Conservation (phyloP, 1,140 invertebrate genomes). For the Muscidifurax raptorellus region DNA sequence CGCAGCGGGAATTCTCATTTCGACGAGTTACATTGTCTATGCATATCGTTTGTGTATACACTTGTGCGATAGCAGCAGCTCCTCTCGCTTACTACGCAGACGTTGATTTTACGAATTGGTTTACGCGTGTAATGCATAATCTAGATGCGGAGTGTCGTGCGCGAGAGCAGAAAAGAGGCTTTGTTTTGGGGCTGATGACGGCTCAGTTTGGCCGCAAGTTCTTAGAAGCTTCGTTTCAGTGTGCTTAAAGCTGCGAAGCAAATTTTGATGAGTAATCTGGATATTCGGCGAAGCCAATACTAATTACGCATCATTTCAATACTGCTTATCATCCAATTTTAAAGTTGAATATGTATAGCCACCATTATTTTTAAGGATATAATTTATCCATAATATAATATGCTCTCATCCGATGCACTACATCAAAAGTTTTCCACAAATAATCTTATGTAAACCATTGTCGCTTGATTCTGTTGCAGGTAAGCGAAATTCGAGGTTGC, state of each 20-base stretch:
- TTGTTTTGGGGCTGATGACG: not conserved
- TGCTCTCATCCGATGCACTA: not conserved
- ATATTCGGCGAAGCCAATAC: not conserved
- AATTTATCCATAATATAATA: not conserved
- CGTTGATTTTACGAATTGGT: constrained; percentile 36
- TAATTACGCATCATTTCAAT: not conserved
- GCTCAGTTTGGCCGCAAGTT: not conserved
- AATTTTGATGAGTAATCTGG: not conserved
- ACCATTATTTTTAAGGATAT: not conserved
- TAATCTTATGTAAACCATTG: not conserved
- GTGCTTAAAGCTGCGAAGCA: not conserved
- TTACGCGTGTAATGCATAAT: constrained; percentile 19
- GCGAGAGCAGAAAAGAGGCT: too few species aligned
- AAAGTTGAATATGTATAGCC: too few species aligned
- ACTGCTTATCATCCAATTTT: not conserved
- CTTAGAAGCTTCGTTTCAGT: not conserved
- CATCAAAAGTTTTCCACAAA: not conserved
- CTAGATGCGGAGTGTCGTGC: not conserved
- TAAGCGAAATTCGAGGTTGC: constrained; percentile 13
- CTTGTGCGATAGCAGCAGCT: not conserved
- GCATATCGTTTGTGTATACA: constrained; percentile 21
- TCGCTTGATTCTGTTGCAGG: constrained; percentile 1
- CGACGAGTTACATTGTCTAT: constrained; percentile 31
- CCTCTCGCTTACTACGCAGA: not conserved
- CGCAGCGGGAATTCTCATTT: constrained; percentile 22